phyloP scores from a whole-genome alignment of 2,797 vertebrate species.

The Lemur catta region DNA sequence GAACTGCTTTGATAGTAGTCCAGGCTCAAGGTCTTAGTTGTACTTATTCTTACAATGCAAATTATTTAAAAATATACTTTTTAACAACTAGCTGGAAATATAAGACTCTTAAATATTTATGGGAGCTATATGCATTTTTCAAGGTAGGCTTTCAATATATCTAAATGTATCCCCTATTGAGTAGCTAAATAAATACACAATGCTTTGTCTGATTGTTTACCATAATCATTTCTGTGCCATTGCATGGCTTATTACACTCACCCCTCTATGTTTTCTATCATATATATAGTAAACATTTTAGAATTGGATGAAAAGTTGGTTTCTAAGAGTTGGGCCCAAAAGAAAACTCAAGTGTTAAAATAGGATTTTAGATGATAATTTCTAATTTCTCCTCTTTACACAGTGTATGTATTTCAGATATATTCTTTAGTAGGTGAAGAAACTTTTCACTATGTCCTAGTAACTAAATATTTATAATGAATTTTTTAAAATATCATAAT shows the following conservation, averaged over 20 bases:
- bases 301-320: background rate
- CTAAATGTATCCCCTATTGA: background rate
- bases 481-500: background rate
- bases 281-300: background rate
- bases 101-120: background rate
- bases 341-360: background rate
- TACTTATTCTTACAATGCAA: background rate
- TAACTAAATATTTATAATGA: constrained; percentile 10
- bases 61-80: background rate
- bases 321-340: background rate
- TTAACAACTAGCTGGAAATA: background rate
- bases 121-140: background rate
- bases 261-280: background rate
- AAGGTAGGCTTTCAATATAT: background rate
- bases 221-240: background rate
- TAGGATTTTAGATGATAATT: background rate
- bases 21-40: background rate
- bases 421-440: background rate
- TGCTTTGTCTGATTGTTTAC: background rate
- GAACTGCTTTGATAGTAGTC: background rate
- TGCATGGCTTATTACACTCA: background rate
- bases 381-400: background rate
- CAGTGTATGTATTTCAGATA: background rate
- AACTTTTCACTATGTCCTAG: background rate
- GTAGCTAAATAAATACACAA: background rate